These are phyloP conservation scores for Drosophila suzukii DNA, from an alignment of 1,140 invertebrate genomes.

Conservation along the genomic window DNA sequence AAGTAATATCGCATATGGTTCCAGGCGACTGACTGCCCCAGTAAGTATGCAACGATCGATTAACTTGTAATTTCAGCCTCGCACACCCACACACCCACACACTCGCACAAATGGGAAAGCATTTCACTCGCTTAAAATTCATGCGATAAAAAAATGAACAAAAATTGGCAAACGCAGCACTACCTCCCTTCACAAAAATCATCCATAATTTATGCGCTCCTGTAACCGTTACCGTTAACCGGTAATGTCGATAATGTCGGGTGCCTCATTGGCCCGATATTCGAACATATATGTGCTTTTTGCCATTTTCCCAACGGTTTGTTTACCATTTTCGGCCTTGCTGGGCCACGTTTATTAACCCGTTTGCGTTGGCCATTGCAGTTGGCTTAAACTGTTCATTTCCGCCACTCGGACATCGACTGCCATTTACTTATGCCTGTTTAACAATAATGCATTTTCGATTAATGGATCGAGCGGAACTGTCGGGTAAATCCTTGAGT, in stretches of 20 bases:
- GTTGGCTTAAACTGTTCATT: slow-evolving; percentile 38
- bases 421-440: slow-evolving; percentile 51
- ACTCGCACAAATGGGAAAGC: slow-evolving; percentile 8
- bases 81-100: not conserved
- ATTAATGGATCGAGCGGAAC: slow-evolving; percentile 27
- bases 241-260: slow-evolving; percentile 51
- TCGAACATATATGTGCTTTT: not conserved
- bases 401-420: slow-evolving; percentile 18
- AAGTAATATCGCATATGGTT: slow-evolving; percentile 49
- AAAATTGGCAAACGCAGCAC: slow-evolving; percentile 19
- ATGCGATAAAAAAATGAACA: slow-evolving; percentile 17
- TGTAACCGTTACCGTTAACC: slow-evolving; percentile 14
- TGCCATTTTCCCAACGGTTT: slow-evolving; percentile 10
- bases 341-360: slow-evolving; percentile 15
- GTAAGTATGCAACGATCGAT: slow-evolving; percentile 68
- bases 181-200: slow-evolving; percentile 4
- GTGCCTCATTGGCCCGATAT: slow-evolving; percentile 18
- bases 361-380: slow-evolving; percentile 21
- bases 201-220: slow-evolving; percentile 47
- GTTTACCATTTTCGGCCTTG: slow-evolving; percentile 35
- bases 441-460: slow-evolving; percentile 56
- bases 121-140: slow-evolving; percentile 16
- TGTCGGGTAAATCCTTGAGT: not conserved
- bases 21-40: slow-evolving; percentile 34
- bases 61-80: slow-evolving; percentile 45